Base-by-base conservation (phyloP, 2,113 vertebrate genomes). In the Amblyopsis rosae region DNA sequence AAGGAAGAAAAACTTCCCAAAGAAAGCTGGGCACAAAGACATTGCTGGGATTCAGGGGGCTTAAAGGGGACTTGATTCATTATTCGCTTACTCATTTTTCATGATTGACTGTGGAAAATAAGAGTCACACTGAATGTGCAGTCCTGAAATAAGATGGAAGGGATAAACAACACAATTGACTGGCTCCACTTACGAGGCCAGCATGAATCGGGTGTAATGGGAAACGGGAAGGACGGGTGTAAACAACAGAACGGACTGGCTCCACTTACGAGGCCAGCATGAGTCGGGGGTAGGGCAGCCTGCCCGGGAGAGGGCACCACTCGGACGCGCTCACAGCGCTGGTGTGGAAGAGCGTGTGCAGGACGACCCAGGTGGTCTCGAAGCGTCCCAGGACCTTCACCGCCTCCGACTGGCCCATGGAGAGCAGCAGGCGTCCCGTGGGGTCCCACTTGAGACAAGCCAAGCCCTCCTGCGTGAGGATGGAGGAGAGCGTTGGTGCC, bases 181-280 rank as follows among this genome's bases (percentile, higher is more conserved):
- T 6, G 11, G 53, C 8, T 56, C 26, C 69, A 93, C 93, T 91
- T 67, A 94, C 93, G 53, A 78, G n/a, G 93, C 92, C 83, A 93
- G 82, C 92, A 94, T 90, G 70, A 94, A 89, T 56, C 80, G 76
- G 54, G 93, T 91, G 19, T 93, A 85, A n/a, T n/a, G n/a, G n/a
- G n/a, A n/a, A n/a, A n/a, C n/a, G n/a, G n/a, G n/a, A n/a, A n/a
- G n/a, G n/a, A n/a, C n/a, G n/a, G n/a, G n/a, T n/a, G n/a, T n/a
- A n/a, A n/a, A n/a, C n/a, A n/a, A n/a, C n/a, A n/a, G n/a, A n/a
- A n/a, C n/a, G n/a, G 10, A 53, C 17, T 6, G 11, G 53, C 8
- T 55, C 26, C 69, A 93, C 93, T 91, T 67, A 94, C 93, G 53
- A 78, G n/a, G 93, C 92, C 83, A 93, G 82, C 92, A 94, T 90